Evolutionary conservation across 2,113 vertebrate genomes (phyloP).

Genomic region (Genyomyrus donnyi): DNA sequence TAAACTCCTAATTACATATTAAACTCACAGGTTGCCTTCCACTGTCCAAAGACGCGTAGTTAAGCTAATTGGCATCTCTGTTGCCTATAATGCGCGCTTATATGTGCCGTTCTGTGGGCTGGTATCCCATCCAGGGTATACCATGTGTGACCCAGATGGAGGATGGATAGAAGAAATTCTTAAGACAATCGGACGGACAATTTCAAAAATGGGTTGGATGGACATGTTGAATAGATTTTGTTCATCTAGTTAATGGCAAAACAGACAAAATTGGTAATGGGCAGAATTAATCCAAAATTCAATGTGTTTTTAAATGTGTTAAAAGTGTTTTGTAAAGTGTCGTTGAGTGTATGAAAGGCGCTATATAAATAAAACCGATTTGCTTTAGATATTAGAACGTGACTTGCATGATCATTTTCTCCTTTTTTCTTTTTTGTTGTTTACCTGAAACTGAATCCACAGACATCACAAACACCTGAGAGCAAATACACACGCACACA

Average conservation of each 20-base stretch:
- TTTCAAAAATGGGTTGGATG: background rate
- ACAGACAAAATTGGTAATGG: background rate
- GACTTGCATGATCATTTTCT: background rate
- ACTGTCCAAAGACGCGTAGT: background rate
- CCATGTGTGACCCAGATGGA: background rate
- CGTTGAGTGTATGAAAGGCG: too few species aligned
- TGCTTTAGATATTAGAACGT: background rate
- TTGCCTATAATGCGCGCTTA: background rate
- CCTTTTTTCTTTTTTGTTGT: background rate
- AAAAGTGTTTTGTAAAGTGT: too few species aligned
- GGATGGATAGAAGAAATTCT: background rate
- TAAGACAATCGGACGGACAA: background rate
- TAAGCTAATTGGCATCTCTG: background rate
- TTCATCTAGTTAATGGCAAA: background rate
- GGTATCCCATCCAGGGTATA: background rate
- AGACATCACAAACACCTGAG: background rate
- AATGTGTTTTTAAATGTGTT: background rate
- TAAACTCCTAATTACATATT: background rate
- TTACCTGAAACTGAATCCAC: background rate
- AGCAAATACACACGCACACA: background rate
- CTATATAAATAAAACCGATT: background rate
- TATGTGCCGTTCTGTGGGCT: background rate
- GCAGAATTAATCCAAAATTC: background rate
- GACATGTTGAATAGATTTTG: background rate
- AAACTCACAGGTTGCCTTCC: background rate